Percentiles rank a stretch among this genome's conserved stretches.
Evolutionary conservation across 2,797 vertebrate genomes (phyloP).

Genomic region (Cetoscarus ocellatus): DNA sequence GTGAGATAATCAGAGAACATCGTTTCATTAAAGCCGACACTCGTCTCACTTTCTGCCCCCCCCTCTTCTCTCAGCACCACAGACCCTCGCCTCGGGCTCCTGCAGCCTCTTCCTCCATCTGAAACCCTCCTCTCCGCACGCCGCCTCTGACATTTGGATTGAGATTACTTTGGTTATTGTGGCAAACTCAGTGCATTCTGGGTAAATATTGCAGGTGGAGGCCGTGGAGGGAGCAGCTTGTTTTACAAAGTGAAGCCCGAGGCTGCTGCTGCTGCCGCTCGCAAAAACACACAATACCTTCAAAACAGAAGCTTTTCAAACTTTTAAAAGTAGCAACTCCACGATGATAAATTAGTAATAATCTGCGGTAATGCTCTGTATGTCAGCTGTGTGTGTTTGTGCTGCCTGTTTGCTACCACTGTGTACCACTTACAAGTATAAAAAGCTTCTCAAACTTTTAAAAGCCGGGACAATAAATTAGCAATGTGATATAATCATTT

Average conservation of each 20-base stretch:
- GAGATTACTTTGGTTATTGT: slow-evolving; percentile 75
- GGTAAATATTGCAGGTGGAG: slow-evolving; percentile 72
- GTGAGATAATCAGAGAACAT: slow-evolving; percentile 52
- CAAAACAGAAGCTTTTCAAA: slow-evolving; percentile 43
- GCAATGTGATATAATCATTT: slow-evolving; percentile 44
- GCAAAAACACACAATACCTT: slow-evolving; percentile 17
- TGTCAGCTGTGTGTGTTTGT: slow-evolving; percentile 11
- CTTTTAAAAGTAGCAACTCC: slow-evolving; percentile 45
- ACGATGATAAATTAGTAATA: slow-evolving; percentile 49
- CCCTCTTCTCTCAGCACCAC: neutral
- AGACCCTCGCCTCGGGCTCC: slow-evolving; percentile 51
- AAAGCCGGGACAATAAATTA: slow-evolving; percentile 39
- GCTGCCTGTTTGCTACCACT: slow-evolving; percentile 16
- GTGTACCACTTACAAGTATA: slow-evolving; percentile 15
- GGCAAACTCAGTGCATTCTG: slow-evolving; percentile 66
- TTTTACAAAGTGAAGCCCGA: slow-evolving; percentile 65
- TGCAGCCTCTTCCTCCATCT: slow-evolving; percentile 35
- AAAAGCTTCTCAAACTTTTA: slow-evolving; percentile 56
- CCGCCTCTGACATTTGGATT: slow-evolving; percentile 74
- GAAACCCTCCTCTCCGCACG: slow-evolving; percentile 23
- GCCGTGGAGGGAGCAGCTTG: slow-evolving; percentile 59
- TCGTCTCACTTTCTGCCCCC: slow-evolving; percentile 26
- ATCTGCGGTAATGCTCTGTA: slow-evolving; percentile 2
- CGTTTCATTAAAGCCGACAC: slow-evolving; percentile 62
- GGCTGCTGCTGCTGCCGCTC: slow-evolving; percentile 37